Evolutionary conservation across 1,140 invertebrate genomes (phyloP), one percentile per base, ranked within the genome.

Genomic region (Ceratoteleas bidentatus): DNA sequence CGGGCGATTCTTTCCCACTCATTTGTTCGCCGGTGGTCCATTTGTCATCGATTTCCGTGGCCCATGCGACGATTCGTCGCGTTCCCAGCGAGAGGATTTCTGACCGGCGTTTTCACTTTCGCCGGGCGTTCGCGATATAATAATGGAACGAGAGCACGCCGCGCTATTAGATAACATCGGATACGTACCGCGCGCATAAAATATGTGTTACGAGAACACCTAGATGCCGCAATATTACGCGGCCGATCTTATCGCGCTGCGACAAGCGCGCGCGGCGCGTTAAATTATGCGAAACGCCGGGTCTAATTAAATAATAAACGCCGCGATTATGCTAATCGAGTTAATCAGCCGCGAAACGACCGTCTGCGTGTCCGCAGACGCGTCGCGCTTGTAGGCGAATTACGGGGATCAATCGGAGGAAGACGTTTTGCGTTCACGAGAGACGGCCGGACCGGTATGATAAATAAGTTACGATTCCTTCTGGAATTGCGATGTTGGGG

Each of bases 231-330:
- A 61, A 72, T 70, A 66, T 49, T 43, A 13, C 43, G n/a, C n/a
- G 47, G 64, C 43, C 54, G 68, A 76, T 72, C 66, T 75, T 76
- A 81, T 81, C 79, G 38, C 14, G 53, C n/a, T 52, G 14, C 62
- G 73, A 76, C 64, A 79, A 60, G 62, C 60, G 10, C 57, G 40
- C 50, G 32, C 52, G 43, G 38, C 54, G 16, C 45, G 53, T 70
- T 78, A 78, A 65, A 80, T 73, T 64, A 75, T 58, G 66, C 65
- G 43, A 58, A 58, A 61, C 60, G 36, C 33, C 13, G 65, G 16
- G 54, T 75, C 15, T 70, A 75, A 81, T 81, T 75, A 73, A 81
- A 75, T 81, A 70, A 76, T 81, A 62, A 81, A 65, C 40, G 56
- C 60, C 60, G 16, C 34, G 60, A 81, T 76, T 76, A 76, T 66